phyloP scores from a whole-genome alignment of 2,797 vertebrate species.

The Coendou prehensilis region DNA sequence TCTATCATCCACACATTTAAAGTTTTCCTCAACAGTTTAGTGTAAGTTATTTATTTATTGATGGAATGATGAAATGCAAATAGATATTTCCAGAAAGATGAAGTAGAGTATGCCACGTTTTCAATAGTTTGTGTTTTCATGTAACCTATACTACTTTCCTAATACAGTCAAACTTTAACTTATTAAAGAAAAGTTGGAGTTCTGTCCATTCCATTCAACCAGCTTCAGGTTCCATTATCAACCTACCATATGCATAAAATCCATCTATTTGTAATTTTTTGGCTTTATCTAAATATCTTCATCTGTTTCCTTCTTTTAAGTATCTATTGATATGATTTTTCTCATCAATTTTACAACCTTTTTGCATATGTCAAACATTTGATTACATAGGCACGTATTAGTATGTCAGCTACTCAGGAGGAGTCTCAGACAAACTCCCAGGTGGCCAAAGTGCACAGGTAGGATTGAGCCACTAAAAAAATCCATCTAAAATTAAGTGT shows the following conservation, averaged over 20 bases:
- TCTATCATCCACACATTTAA: not conserved
- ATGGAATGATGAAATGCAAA: not conserved
- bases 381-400: slow-evolving; percentile 84
- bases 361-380: slow-evolving; percentile 87
- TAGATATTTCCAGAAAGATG: not conserved
- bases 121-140: not conserved
- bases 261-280: slow-evolving; percentile 87
- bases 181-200: not conserved
- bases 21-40: not conserved
- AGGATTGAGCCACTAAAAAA: slow-evolving; percentile 37
- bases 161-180: not conserved
- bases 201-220: not conserved
- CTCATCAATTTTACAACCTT: slow-evolving; percentile 85
- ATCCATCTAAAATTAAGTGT: not conserved
- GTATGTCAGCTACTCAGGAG: slow-evolving; percentile 76
- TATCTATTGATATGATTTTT: slow-evolving; percentile 84
- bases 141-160: not conserved
- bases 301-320: slow-evolving; percentile 88
- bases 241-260: slow-evolving; percentile 74
- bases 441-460: slow-evolving; percentile 73
- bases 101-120: not conserved
- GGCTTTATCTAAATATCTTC: slow-evolving; percentile 85
- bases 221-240: not conserved
- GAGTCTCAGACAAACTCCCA: slow-evolving; percentile 63
- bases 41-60: not conserved